phyloP scores from a whole-genome alignment of 2,888 invertebrate species.

The Drosophila engyochracea region DNA sequence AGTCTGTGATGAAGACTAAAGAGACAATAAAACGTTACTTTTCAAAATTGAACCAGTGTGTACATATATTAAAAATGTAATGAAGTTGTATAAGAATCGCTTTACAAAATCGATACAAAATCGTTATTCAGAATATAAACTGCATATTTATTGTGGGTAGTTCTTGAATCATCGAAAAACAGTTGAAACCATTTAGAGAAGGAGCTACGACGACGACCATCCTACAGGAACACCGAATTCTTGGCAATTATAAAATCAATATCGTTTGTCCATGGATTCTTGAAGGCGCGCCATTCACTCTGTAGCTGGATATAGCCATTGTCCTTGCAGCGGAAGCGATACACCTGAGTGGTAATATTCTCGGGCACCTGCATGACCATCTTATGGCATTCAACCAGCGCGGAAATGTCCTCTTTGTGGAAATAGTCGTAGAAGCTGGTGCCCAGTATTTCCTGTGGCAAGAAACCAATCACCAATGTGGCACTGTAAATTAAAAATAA shows the following conservation, averaged over 20 bases:
- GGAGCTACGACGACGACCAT: not conserved
- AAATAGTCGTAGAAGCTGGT: conserved; percentile 97
- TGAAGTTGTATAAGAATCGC: not conserved
- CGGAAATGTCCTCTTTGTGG: conserved; percentile 91
- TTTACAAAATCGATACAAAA: not conserved
- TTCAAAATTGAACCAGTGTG: not conserved
- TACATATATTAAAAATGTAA: not conserved
- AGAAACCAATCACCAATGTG: conserved; percentile 94
- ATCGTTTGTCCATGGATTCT: conserved; percentile 98
- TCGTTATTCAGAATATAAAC: not conserved
- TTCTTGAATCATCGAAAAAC: conserved; percentile 5
- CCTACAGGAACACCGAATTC: conserved; percentile 90
- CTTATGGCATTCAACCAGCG: conserved; percentile 94
- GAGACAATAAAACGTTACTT: not conserved
- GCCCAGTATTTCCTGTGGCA: conserved; percentile 96
- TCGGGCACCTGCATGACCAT: conserved; percentile 89
- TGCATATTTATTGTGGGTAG: conserved; percentile 12
- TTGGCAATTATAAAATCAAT: conserved; percentile 95
- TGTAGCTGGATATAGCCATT: conserved; percentile 90
- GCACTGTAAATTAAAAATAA: conserved; percentile 87
- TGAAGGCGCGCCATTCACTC: conserved; percentile 95
- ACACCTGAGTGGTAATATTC: conserved; percentile 89
- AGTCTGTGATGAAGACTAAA: not conserved
- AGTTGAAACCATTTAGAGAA: not conserved
- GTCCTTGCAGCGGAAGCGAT: conserved; percentile 93